Base-by-base conservation (phyloP, 2,113 vertebrate genomes). In the Pelecanoides urinatrix region DNA sequence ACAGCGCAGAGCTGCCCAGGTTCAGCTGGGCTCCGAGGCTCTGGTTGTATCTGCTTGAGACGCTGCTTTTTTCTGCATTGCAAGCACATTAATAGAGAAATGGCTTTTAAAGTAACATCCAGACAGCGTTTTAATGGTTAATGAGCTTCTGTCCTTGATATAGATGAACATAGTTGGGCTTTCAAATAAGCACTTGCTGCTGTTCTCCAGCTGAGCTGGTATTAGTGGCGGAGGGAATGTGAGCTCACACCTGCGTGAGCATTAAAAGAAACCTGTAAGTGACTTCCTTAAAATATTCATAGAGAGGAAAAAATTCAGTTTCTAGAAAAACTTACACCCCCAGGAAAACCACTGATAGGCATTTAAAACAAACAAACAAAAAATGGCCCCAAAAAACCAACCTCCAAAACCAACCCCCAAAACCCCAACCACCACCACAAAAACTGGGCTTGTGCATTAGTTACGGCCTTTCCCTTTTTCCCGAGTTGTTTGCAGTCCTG, bases 171-270 rank as follows among this genome's bases (percentile, higher is more conserved):
- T 84, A 49, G 81, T 90, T 95, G 92, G 94, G 94, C 96, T 98
- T 94, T 95, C 77, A 92, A 79, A 85, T 77, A 49, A 92, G 95
- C 83, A 63, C 89, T 96, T 95, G 94, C 29, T 73, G 86, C 94
- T 88, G 49, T 89, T 97, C 93, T 97, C 93, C 97, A 76, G 92
- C 94, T 93, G 95, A 95, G 95, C 94, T 92, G 96, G 50, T 92
- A 45, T 42, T 90, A 56, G 86, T 59, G 82, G 75, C 63, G 50
- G 93, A 83, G 95, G 97, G 84, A 94, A 92, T 97, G 96, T 76
- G 96, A 96, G 90, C 94, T 97, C 92, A 71, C 92, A 95, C 88
- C 91, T 97, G 77, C 90, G 92, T 56, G 94, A 93, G 93, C 83
- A 86, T 74, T 87, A 75, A 63, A 97, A 96, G 70, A 79, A 95